Percentiles rank a stretch among this genome's conserved stretches.
These are phyloP conservation scores for Merops nubicus DNA, from an alignment of 2,113 vertebrate genomes.

Conservation along the genomic window DNA sequence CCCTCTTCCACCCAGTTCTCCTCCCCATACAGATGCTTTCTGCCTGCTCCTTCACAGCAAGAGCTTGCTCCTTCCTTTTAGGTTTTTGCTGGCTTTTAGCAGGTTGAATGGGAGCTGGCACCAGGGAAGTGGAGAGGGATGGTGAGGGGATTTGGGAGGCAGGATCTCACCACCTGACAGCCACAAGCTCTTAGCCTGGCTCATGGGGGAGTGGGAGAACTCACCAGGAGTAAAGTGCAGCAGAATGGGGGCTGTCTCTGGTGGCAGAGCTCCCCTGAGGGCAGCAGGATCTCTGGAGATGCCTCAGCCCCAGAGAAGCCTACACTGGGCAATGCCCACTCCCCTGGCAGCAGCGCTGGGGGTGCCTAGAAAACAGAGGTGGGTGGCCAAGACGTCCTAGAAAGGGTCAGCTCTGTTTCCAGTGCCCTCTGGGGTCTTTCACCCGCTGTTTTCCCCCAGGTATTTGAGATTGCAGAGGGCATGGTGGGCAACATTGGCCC, in stretches of 20 bases:
- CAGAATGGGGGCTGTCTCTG: not conserved
- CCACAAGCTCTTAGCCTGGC: not conserved
- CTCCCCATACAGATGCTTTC: not conserved
- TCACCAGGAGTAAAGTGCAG: not conserved
- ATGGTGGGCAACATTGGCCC: conserved; percentile 87
- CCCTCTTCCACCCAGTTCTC: not conserved
- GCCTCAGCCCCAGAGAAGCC: not conserved
- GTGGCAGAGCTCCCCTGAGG: not conserved
- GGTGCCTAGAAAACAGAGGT: not conserved
- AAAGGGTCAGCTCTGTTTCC: not conserved
- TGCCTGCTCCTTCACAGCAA: not conserved
- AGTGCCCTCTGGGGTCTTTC: not conserved
- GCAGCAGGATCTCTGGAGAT: not conserved
- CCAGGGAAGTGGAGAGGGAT: not conserved
- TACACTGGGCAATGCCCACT: not conserved
- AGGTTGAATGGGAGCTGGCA: not conserved
- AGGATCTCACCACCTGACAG: not conserved
- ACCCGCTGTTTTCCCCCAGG: conserved; percentile 66
- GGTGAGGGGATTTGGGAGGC: not conserved
- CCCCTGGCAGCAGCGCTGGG: not conserved
- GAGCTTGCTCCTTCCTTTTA: not conserved
- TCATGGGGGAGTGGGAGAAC: not conserved
- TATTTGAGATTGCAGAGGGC: conserved; percentile 89
- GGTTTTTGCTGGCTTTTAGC: not conserved
- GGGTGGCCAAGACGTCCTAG: not conserved